phyloP scores from a whole-genome alignment of 92 coral and sea anemone genomes.

The Virgularia gustaviana region DNA sequence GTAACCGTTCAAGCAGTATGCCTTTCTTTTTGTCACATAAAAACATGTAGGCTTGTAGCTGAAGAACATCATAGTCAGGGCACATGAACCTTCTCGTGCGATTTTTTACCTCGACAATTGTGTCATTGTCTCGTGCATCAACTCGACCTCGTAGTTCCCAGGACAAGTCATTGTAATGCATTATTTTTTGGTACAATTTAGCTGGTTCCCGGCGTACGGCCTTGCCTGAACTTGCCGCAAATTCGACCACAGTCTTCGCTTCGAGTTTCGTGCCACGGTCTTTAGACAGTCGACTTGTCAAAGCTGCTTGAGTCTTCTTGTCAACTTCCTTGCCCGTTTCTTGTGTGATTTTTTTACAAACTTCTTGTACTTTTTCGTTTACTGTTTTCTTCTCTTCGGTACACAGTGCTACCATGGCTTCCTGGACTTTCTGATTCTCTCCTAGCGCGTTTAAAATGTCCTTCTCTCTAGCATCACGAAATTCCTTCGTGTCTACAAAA shows the following conservation, averaged over 20 bases:
- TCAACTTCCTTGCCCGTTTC: constrained; percentile 29
- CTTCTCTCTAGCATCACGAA: constrained; percentile 55
- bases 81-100: constrained; percentile 80
- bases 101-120: constrained; percentile 88
- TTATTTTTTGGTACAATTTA: constrained; percentile 40
- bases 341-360: constrained; percentile 53
- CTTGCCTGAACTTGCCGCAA: constrained; percentile 62
- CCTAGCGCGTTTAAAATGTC: constrained; percentile 52
- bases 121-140: constrained; percentile 75
- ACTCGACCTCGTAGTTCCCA: constrained; percentile 81
- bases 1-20: constrained; percentile 71
- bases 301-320: constrained; percentile 52
- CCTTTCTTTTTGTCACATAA: constrained; percentile 67
- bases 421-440: constrained; percentile 35
- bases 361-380: constrained; percentile 69
- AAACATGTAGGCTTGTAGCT: constrained; percentile 82
- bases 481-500: constrained; percentile 50
- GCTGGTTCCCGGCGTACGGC: constrained; percentile 47
- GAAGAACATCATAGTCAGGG: constrained; percentile 80
- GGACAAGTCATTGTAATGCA: constrained; percentile 64
- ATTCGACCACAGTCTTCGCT: constrained; percentile 63
- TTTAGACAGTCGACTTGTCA: constrained; percentile 65
- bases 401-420: constrained; percentile 59
- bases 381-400: constrained; percentile 69
- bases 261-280: constrained; percentile 88